phyloP scores from a whole-genome alignment of 2,888 invertebrate species.

The Cacoxenus indagator region DNA sequence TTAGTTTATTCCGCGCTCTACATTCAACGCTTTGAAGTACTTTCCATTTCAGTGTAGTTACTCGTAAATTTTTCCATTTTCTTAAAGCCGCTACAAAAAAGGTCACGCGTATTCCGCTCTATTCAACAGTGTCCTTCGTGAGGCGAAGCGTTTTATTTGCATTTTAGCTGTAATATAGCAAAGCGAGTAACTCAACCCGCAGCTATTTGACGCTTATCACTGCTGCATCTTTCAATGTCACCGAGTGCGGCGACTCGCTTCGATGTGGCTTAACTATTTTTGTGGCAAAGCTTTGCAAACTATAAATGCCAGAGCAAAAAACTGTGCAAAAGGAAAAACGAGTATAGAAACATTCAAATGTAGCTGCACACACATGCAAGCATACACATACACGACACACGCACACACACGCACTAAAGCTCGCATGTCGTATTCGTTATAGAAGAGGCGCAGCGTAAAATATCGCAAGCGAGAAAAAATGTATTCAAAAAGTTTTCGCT shows the following conservation, averaged over 20 bases:
- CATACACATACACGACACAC: not conserved
- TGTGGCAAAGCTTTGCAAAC: not conserved
- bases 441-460: not conserved
- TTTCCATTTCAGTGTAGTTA: too few relatives aligned
- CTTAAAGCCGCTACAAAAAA: too few relatives aligned
- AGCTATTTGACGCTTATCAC: too few relatives aligned
- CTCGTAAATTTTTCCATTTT: too few relatives aligned
- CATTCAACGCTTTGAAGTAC: too few relatives aligned
- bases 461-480: not conserved
- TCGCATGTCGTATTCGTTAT: not conserved
- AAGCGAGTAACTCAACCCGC: too few relatives aligned
- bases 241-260: too few relatives aligned
- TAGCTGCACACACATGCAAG: not conserved
- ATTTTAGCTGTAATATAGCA: too few relatives aligned
- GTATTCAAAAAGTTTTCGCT: slow-evolving; percentile 15
- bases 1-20: too few relatives aligned
- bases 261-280: not conserved
- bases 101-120: too few relatives aligned
- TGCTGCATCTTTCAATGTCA: slow-evolving; percentile 2
- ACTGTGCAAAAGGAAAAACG: not conserved
- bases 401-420: not conserved
- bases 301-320: not conserved
- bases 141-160: not conserved
- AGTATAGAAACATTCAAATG: not conserved
- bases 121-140: too few relatives aligned